These are phyloP conservation scores for Macrotrachela quadricornifera DNA, from an alignment of 1,140 invertebrate genomes.

Conservation along the genomic window DNA sequence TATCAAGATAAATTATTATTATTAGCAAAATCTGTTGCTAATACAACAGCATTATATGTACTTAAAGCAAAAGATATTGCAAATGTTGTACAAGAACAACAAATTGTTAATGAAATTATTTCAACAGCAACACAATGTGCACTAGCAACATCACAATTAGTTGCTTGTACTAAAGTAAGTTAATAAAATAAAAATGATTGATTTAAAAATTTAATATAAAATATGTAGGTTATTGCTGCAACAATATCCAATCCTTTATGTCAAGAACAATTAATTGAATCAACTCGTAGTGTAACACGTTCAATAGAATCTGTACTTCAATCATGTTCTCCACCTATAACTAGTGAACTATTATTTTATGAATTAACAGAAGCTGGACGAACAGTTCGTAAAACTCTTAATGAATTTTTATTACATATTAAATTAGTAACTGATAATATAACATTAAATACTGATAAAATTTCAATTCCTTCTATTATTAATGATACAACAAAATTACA, in stretches of 20 bases:
- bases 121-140: slow-evolving; percentile 84
- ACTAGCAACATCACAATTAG: slow-evolving; percentile 80
- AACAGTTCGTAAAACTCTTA: slow-evolving; percentile 67
- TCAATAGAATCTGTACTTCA: slow-evolving; percentile 68
- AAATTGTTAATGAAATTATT: slow-evolving; percentile 58
- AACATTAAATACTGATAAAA: too few relatives aligned
- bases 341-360: slow-evolving; percentile 44
- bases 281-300: slow-evolving; percentile 68
- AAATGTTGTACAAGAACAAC: slow-evolving; percentile 48
- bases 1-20: slow-evolving; percentile 22
- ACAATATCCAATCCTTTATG: slow-evolving; percentile 68
- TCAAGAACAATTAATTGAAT: slow-evolving; percentile 72
- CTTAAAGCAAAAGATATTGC: slow-evolving; percentile 37
- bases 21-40: slow-evolving; percentile 29
- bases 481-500: too few relatives aligned
- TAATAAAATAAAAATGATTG: background rate
- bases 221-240: slow-evolving; percentile 25
- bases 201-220: too few relatives aligned
- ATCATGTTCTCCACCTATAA: slow-evolving; percentile 33
- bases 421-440: slow-evolving; percentile 33
- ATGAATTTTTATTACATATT: slow-evolving; percentile 70
- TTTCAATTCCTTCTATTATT: too few relatives aligned
- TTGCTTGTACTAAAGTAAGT: slow-evolving; percentile 76
- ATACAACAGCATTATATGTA: slow-evolving; percentile 27
- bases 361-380: slow-evolving; percentile 61